Evolutionary conservation across 2,113 vertebrate genomes (phyloP).

Genomic region (Peromyscus polionotus): DNA sequence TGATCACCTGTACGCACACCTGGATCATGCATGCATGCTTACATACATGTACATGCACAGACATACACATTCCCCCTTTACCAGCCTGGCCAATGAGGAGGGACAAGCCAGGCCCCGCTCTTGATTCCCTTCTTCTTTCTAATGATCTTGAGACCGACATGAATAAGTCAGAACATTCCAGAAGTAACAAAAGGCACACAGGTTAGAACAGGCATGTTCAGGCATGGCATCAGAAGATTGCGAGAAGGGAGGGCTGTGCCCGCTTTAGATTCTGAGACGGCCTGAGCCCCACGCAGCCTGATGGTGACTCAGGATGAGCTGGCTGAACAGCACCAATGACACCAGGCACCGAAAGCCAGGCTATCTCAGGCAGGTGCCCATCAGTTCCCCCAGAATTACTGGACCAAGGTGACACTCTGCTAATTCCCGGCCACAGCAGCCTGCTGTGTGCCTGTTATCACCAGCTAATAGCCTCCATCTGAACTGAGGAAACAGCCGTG

Average conservation of each 20-base stretch:
- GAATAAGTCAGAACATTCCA: not conserved
- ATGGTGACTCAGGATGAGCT: rapidly evolving
- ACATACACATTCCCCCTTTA: rapidly evolving
- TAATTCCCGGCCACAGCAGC: rapidly evolving
- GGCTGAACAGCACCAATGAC: not conserved
- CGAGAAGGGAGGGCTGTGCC: no score
- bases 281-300: not conserved
- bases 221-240: rapidly evolving
- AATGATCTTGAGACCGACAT: not conserved
- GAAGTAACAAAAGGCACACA: not conserved
- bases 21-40: not conserved
- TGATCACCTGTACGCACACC: not conserved
- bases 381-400: not conserved
- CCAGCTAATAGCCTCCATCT: not conserved
- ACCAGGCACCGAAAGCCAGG: not conserved
- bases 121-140: not conserved
- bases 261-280: rapidly evolving
- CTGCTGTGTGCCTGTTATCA: rapidly evolving
- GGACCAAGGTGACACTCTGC: not conserved
- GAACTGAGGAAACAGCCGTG: not conserved
- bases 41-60: rapidly evolving
- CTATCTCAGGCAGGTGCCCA: not conserved
- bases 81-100: not conserved
- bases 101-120: not conserved
- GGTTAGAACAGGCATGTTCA: not conserved